Conservation (phyloP, 2,113 vertebrate genomes). For the Oxygymnocypris stewartii region DNA sequence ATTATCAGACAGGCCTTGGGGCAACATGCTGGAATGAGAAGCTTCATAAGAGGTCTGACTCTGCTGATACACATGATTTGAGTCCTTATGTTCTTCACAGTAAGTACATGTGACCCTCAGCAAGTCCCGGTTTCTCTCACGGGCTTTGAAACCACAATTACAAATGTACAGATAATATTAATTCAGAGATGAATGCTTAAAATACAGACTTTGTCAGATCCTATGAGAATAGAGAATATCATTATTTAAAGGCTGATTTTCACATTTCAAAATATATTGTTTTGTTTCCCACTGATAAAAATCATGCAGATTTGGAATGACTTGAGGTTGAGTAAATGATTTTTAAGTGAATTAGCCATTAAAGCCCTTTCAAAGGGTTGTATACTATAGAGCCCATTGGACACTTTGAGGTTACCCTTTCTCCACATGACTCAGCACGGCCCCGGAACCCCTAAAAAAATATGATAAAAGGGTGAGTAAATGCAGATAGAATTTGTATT, state of each 20-base stretch:
- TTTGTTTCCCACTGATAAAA: background rate
- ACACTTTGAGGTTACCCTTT: constrained; percentile 19
- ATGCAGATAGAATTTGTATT: background rate
- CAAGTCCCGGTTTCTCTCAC: background rate
- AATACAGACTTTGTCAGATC: constrained; percentile 1
- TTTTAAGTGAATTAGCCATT: background rate
- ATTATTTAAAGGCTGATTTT: background rate
- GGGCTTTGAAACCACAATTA: constrained; percentile 8
- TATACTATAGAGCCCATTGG: constrained; percentile 18
- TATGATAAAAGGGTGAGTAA: background rate
- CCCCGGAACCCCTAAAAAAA: background rate
- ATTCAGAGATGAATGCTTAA: background rate
- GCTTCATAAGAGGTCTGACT: constrained; percentile 21
- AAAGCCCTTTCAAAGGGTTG: background rate
- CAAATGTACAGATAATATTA: background rate
- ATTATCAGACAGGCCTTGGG: constrained; percentile 20
- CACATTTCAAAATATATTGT: background rate
- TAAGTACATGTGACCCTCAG: background rate
- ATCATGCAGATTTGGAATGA: background rate
- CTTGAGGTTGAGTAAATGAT: background rate
- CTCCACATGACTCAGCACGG: constrained; percentile 6
- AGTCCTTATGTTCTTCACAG: constrained; percentile 14
- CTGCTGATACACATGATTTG: constrained; percentile 28
- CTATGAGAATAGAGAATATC: background rate
- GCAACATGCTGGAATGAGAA: constrained; percentile 17